Evolutionary conservation across 2,888 invertebrate species (phyloP), one percentile per base, ranked within the genome.

Genomic region (Cacoxenus indagator): DNA sequence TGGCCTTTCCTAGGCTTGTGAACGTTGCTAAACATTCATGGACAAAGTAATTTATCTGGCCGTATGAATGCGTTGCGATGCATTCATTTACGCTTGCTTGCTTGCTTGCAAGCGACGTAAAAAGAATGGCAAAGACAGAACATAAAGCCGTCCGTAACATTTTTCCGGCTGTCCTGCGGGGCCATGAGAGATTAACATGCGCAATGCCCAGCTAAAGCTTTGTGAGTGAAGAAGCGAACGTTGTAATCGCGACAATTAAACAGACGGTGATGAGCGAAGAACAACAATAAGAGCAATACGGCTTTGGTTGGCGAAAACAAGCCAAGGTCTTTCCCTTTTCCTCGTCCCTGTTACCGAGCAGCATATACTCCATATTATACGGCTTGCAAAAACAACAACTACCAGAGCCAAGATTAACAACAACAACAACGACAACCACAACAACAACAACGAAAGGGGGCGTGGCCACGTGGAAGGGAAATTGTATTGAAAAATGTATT

Each of bases 401-500:
- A 37, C 37, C n/a, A n/a, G n/a, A 37, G 14, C 37, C 37, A 9
- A 37, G 14, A 37, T 19, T 46, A 31, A 26, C 61, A 68, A 14
- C 29, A 68, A 14, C 17, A 61, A 11, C 45, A 54, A 4, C 48
- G 67, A 29, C 31, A 67, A 67, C 76, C 77, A 75, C 70, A 69
- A 71, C 74, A 69, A 76, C 78, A 76, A 70, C 67, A 76, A 74
- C 76, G 65, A 67, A 78, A 19, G 19, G 51, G 51, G n/a, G n/a
- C n/a, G 69, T 67, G 73, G 66, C 73, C n/a, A n/a, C n/a, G n/a
- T n/a, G n/a, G 70, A 48, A 61, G n/a, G 26, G 48, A 29, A 59
- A 59, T 9, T 19, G 17, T 31, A 59, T 29, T 59, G 31, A 59
- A 31, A 59, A 59, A n/a, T 17, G 59, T 19, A 37, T 19, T 59